Evolutionary conservation across 1,140 invertebrate species (phyloP), one percentile per base, ranked within the genome.

Genomic region (Telenomus remus): DNA sequence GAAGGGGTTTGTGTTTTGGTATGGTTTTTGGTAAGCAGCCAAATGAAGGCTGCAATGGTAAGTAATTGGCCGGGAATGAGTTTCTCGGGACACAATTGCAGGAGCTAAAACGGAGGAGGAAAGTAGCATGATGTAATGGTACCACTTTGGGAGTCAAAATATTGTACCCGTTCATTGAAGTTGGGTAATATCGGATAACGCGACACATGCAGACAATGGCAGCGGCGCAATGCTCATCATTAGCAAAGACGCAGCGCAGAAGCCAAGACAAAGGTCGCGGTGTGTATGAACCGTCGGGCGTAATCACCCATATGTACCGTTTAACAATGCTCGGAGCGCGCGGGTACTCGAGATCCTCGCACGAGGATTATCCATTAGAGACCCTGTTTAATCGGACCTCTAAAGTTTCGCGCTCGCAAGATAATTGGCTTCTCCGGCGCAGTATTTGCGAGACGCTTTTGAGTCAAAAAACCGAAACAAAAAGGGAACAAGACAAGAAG

Each of bases 281-380:
- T 65, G 69, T 65, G 42, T 54, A 61, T 53, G 64, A 78, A 78
- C 68, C 59, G 64, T 65, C 54, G 75, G 9, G 59, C 69, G 64
- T 78, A 78, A 78, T 78, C 69, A 78, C 59, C 69, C 75, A 70
- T 78, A 78, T 78, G 69, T 78, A 73, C 73, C 54, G 60, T 78
- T 78, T 74, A 78, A 78, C 76, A 78, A 78, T 78, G 60, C 63
- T 65, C 53, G 59, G 47, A 64, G 64, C 57, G 54, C 11, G 42
- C 49, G 49, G 56, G 51, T 53, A 61, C 76, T 78, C 65, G 65
- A 75, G 71, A 65, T 78, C 65, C 65, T 74, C 60, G 37, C 70
- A 54, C 61, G 76, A 74, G 70, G 70, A 78, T 78, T 73, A 75
- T 75, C 76, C 76, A 78, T 78, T 78, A 78, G 71, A 75, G 66